Evolutionary conservation across 2,797 vertebrate genomes (phyloP).

Genomic region (Amblyraja radiata): DNA sequence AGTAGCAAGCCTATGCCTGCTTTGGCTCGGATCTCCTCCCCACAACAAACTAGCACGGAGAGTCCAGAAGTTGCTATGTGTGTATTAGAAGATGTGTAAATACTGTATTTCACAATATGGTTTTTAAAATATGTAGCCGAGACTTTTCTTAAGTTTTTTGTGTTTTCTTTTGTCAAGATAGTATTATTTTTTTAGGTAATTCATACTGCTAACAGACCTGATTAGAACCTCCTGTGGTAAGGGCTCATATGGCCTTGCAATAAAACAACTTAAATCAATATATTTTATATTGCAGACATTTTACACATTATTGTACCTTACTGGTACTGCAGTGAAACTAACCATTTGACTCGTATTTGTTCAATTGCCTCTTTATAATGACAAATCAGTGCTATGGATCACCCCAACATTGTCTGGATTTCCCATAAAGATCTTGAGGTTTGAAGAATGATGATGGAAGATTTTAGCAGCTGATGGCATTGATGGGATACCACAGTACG

Average conservation of each 20-base stretch:
- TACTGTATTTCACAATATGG: slow-evolving; percentile 47
- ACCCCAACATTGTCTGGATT: too few species aligned
- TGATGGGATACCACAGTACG: too few species aligned
- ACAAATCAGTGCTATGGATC: too few species aligned
- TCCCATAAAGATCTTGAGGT: too few species aligned
- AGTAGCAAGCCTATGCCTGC: slow-evolving; percentile 64
- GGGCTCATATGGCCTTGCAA: slow-evolving; percentile 52
- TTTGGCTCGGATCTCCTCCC: slow-evolving; percentile 51
- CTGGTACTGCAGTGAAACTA: not conserved
- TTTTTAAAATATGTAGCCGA: slow-evolving; percentile 66
- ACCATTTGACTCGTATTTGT: not conserved
- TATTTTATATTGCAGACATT: slow-evolving; percentile 52
- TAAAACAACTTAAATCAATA: slow-evolving; percentile 60
- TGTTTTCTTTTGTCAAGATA: slow-evolving; percentile 64
- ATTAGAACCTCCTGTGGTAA: slow-evolving; percentile 43
- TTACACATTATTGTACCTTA: slow-evolving; percentile 44
- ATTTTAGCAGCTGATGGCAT: too few species aligned
- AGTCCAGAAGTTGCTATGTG: not conserved
- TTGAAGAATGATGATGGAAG: too few species aligned
- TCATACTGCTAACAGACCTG: slow-evolving; percentile 48
- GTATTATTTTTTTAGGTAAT: slow-evolving; percentile 67
- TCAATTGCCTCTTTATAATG: not conserved
- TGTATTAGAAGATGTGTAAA: slow-evolving; percentile 7
- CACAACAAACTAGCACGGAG: not conserved
- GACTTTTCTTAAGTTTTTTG: slow-evolving; percentile 60